Conservation (phyloP, 1,140 invertebrate genomes). For the Zaprionus taronus region DNA sequence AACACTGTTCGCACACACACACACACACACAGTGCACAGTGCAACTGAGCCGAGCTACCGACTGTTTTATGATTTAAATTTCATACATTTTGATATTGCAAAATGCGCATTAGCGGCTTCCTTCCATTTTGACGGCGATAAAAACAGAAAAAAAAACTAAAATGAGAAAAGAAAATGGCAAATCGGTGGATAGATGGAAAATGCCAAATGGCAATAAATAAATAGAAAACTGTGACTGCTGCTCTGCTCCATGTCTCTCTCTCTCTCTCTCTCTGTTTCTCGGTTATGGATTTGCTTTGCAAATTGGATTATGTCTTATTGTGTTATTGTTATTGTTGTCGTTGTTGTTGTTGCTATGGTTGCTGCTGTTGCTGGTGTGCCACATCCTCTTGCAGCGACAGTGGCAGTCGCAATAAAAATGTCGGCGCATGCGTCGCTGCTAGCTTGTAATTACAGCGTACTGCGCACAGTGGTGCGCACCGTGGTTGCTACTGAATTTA, state of each 20-base stretch:
- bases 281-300: constrained; percentile 57
- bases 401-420: constrained; percentile 32
- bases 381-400: constrained; percentile 47
- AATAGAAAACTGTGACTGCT: constrained; percentile 57
- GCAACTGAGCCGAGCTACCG: not conserved
- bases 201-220: constrained; percentile 61
- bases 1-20: constrained; percentile 1
- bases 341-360: not conserved
- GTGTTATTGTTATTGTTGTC: constrained; percentile 43
- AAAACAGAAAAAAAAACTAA: constrained; percentile 11
- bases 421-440: constrained; percentile 44
- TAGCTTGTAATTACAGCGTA: constrained; percentile 54
- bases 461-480: constrained; percentile 39
- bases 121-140: constrained; percentile 46
- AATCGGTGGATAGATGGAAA: constrained; percentile 35
- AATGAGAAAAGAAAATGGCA: constrained; percentile 20
- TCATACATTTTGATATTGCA: constrained; percentile 55
- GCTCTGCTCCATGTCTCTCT: not conserved
- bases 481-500: constrained; percentile 37
- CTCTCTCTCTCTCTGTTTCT: constrained; percentile 9
- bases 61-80: constrained; percentile 40
- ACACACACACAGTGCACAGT: not conserved
- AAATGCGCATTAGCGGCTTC: constrained; percentile 60
- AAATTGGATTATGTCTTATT: constrained; percentile 67
- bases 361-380: constrained; percentile 38